phyloP scores from a whole-genome alignment of 1,140 invertebrate genomes.

The Oreohelix idahoensis region DNA sequence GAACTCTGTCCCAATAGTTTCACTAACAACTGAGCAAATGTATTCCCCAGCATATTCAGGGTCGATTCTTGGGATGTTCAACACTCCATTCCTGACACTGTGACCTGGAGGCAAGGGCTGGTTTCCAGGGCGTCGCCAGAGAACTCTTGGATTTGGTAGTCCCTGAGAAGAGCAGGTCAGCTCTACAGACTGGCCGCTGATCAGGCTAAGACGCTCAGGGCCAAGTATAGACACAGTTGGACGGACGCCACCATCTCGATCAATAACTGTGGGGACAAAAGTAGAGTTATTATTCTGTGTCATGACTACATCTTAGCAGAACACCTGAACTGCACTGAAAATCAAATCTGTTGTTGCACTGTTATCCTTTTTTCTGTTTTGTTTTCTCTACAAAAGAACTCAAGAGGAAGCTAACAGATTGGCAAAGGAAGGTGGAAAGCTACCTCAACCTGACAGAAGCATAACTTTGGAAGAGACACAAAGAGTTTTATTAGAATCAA shows the following conservation, averaged over 20 bases:
- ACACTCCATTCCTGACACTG: constrained; percentile 75
- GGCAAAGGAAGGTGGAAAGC: too few species aligned
- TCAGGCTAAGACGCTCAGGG: background rate
- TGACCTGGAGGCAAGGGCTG: constrained; percentile 78
- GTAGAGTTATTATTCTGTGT: too few species aligned
- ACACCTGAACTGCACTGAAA: too few species aligned
- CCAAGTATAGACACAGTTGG: background rate
- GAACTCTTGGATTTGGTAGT: constrained; percentile 47
- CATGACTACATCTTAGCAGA: too few species aligned
- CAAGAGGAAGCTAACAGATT: too few species aligned
- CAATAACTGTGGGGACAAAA: background rate
- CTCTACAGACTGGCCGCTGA: constrained; percentile 76
- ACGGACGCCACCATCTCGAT: background rate
- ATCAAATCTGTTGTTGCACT: too few species aligned
- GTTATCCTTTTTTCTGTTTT: too few species aligned
- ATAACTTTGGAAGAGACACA: too few species aligned
- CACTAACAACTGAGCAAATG: constrained; percentile 76
- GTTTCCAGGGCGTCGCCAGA: constrained; percentile 81
- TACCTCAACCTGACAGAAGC: too few species aligned
- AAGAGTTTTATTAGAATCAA: too few species aligned
- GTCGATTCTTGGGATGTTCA: constrained; percentile 80
- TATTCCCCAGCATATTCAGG: constrained; percentile 84
- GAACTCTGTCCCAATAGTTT: constrained; percentile 29
- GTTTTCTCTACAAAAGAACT: too few species aligned
- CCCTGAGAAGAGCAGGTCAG: constrained; percentile 77